A percentile compares a stretch with the other conserved stretches of the same genome.
Conservation (phyloP, 2,113 vertebrate species). For the Cromileptes altivelis region DNA sequence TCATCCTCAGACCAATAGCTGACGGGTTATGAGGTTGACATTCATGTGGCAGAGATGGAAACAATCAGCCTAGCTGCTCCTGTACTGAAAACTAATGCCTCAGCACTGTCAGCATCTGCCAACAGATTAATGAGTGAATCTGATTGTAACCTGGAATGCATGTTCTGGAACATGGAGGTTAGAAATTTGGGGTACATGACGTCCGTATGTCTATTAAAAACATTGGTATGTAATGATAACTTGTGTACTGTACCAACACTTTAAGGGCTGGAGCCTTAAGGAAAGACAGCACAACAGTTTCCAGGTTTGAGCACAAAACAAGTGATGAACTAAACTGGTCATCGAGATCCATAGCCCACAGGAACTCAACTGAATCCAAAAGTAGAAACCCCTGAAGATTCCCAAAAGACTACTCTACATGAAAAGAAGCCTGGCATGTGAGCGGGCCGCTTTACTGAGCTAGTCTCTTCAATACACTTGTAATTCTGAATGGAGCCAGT, state of each 20-base stretch:
- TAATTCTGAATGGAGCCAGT: conserved; percentile 62
- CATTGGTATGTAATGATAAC: not conserved
- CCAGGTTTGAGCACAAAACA: not conserved
- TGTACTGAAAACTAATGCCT: not conserved
- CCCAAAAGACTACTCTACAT: conserved; percentile 9
- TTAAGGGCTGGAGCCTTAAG: not conserved
- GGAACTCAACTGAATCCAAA: not conserved
- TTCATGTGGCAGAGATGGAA: not conserved
- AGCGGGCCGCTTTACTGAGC: conserved; percentile 30
- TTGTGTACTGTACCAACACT: not conserved
- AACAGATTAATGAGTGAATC: not conserved
- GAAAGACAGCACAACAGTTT: not conserved
- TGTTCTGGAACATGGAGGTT: not conserved
- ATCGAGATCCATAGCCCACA: not conserved
- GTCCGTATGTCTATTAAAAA: not conserved
- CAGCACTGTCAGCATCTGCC: not conserved
- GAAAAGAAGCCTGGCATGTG: conserved; percentile 39
- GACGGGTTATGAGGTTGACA: no score
- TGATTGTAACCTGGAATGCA: not conserved
- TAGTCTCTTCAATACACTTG: conserved; percentile 45
- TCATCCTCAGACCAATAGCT: no score
- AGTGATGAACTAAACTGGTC: not conserved
- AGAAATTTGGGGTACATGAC: not conserved
- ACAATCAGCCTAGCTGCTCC: not conserved
- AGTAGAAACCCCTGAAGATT: conserved; percentile 16